These are phyloP conservation scores for Anthopleura xanthogrammica DNA, from an alignment of 92 coral and sea anemone species.

Conservation along the genomic window DNA sequence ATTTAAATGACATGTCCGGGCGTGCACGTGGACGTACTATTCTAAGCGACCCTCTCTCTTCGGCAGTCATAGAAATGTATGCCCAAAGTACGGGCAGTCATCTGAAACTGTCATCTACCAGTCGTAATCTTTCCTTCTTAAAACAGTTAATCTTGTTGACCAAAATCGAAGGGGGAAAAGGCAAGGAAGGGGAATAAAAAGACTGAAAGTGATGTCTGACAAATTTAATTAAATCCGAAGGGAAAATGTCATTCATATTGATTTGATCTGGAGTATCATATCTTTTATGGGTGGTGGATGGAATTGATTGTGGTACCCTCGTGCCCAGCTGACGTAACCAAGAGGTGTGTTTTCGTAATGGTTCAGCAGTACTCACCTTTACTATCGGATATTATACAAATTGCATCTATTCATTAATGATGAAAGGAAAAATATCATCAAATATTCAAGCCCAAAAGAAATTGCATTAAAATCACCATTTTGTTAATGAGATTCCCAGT, in stretches of 20 bases:
- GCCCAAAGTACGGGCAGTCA: not conserved
- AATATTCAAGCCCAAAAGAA: not conserved
- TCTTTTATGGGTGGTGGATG: no score
- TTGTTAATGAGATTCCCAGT: not conserved
- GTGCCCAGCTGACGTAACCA: not conserved
- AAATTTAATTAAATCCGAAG: not conserved
- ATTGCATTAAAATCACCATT: not conserved
- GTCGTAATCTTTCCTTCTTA: not conserved
- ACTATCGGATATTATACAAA: not conserved
- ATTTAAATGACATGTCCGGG: constrained; percentile 7
- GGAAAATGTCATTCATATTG: not conserved
- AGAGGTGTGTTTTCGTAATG: constrained; percentile 1
- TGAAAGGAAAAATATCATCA: not conserved
- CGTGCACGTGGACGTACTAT: not conserved
- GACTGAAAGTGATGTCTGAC: not conserved
- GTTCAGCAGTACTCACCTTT: not conserved
- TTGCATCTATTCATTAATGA: no score
- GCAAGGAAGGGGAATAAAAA: not conserved
- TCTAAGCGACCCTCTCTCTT: not conserved
- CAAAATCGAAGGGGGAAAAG: not conserved
- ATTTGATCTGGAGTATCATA: no score
- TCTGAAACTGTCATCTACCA: not conserved
- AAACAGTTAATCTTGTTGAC: not conserved
- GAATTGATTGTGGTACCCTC: not conserved
- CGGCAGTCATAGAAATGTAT: not conserved